These are phyloP conservation scores for Spea multiplicata DNA, from an alignment of 2,113 vertebrate species.

Conservation along the genomic window DNA sequence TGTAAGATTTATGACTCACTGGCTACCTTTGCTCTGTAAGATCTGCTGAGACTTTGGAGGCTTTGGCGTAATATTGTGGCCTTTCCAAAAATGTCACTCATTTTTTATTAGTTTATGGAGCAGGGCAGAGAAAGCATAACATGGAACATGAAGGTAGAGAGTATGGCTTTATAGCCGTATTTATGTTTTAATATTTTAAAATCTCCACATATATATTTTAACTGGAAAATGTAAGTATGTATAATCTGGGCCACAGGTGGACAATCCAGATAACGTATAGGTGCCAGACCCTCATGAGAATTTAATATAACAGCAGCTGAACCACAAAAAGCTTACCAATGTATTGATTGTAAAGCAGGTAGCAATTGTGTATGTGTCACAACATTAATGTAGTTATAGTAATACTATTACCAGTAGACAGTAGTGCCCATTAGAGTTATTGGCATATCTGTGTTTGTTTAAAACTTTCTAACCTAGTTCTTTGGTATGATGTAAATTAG, in stretches of 20 bases:
- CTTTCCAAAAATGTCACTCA: conserved; percentile 88
- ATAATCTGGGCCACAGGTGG: background rate
- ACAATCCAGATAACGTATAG: background rate
- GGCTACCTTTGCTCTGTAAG: conserved; percentile 52
- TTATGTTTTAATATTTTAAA: conserved; percentile 18
- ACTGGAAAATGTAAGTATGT: conserved; percentile 48
- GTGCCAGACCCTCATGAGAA: no score
- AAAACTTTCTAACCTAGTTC: no score
- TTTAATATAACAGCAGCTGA: no score
- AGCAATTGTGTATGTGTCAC: no score
- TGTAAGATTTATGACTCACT: conserved; percentile 71
- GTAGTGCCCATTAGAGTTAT: no score
- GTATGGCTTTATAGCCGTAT: conserved; percentile 18
- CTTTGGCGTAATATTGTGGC: conserved; percentile 75
- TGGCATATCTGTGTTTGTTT: no score
- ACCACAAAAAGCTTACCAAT: no score
- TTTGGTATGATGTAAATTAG: no score
- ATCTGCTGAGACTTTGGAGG: conserved; percentile 54
- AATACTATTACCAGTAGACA: no score
- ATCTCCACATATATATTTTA: conserved; percentile 57
- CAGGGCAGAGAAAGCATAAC: conserved; percentile 62
- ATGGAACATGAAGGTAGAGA: conserved; percentile 59
- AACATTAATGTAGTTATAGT: no score
- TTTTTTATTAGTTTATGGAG: conserved; percentile 85
- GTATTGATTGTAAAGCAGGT: no score